Evolutionary conservation across 2,113 vertebrate genomes (phyloP), one percentile per base, ranked within the genome.

Genomic region (Thamnophis sirtalis): DNA sequence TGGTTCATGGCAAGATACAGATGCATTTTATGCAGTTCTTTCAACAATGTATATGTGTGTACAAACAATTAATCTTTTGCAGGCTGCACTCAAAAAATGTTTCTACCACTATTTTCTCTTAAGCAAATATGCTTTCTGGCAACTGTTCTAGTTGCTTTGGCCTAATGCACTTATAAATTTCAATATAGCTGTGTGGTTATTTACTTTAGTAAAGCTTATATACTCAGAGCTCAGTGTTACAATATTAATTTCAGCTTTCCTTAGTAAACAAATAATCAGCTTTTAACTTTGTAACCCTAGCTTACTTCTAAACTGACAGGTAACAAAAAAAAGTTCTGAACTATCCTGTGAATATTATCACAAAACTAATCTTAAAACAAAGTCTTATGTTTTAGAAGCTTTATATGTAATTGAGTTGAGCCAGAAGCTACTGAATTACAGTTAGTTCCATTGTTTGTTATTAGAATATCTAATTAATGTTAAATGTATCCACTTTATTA

Each of bases 101-200:
- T 92, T 88, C 4, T 91, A 56, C 54, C 89, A 68, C 55, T 10
- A 86, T 49, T 53, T 84, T 86, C 24, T 89, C 38, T 90, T 26
- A 38, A 86, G 0, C 0, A 86, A 89, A 84, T 49, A 21, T 48
- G 50, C 3, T 92, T 95, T 80, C 21, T 91, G 93, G 90, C 87
- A 93, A 54, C 56, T 26, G 56, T 91, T 86, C 73, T 93, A 89
- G 89, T 93, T 93, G 90, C 86, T 89, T 91, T 93, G 90, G 90
- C 56, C 58, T 93, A 85, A 89, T 33, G 21, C 26, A 86, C 50
- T 28, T 91, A 89, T 93, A 91, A 86, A 93, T 89, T 86, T 89
- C 80, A 91, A 9, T 56, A 50, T 55, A 68, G 90, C 56, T 68
- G 87, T 89, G 49, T 86, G 85, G 87, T 38, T 86, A 73, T 93